A percentile compares a stretch with the other conserved stretches of the same genome.
phyloP scores from a whole-genome alignment of 2,113 vertebrate species.

The Caloenas nicobarica region DNA sequence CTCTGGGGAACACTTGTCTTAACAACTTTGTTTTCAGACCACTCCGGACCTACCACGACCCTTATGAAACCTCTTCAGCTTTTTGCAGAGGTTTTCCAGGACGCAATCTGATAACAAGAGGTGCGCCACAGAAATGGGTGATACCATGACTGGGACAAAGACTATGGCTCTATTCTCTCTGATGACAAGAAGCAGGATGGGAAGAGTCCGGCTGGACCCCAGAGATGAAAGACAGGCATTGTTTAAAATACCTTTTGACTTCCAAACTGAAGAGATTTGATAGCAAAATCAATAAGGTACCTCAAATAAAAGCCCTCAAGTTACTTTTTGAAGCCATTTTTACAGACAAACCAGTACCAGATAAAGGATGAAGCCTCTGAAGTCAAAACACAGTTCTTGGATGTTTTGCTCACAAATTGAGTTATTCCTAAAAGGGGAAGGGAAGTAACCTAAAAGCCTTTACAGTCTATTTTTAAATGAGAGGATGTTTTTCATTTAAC shows the following conservation, averaged over 20 bases:
- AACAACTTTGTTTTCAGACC: not conserved
- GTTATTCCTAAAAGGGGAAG: constrained; percentile 11
- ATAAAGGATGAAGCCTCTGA: not conserved
- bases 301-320: not conserved
- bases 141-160: rapidly evolving
- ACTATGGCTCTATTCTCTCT: not conserved
- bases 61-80: not conserved
- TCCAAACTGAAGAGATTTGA: not conserved
- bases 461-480: not conserved
- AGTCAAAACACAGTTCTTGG: not conserved
- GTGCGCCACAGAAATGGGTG: not conserved
- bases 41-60: not conserved
- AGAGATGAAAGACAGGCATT: not conserved
- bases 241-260: not conserved
- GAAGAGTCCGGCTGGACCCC: not conserved
- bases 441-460: constrained; percentile 14
- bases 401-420: not conserved
- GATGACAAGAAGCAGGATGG: not conserved
- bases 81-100: not conserved
- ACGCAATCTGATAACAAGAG: not conserved
- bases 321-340: not conserved
- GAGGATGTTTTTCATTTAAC: constrained; percentile 39
- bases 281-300: not conserved
- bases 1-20: not conserved
- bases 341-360: not conserved